Percentiles rank a stretch among this genome's conserved stretches.
These are phyloP conservation scores for Aphaenogaster ashmeadi DNA, from an alignment of 1,140 invertebrate genomes.

Conservation along the genomic window DNA sequence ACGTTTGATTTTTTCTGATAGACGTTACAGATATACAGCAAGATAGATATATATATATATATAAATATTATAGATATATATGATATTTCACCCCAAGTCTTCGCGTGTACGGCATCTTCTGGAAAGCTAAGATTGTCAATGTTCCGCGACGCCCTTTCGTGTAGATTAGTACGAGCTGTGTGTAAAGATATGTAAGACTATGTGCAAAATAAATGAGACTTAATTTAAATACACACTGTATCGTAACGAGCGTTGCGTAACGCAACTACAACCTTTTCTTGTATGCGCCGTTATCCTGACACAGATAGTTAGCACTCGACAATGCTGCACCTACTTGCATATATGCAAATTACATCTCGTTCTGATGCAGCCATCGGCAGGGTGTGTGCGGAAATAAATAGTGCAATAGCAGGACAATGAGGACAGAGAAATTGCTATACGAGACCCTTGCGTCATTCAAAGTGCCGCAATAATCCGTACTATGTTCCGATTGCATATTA, in stretches of 20 bases:
- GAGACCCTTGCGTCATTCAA: neutral
- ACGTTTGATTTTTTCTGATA: neutral
- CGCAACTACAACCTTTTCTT: constrained; percentile 52
- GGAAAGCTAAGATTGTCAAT: constrained; percentile 3
- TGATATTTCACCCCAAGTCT: neutral
- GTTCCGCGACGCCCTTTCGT: constrained; percentile 36
- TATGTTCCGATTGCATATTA: neutral
- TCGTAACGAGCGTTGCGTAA: neutral
- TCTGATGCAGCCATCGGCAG: constrained; percentile 9
- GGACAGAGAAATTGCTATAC: constrained; percentile 28
- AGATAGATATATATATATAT: constrained; percentile 5
- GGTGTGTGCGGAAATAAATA: constrained; percentile 55
- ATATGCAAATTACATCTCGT: constrained; percentile 45
- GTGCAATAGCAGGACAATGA: constrained; percentile 28
- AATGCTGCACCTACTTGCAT: constrained; percentile 38
- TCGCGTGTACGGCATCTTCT: neutral
- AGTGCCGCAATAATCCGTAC: constrained; percentile 6
- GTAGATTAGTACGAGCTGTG: constrained; percentile 52
- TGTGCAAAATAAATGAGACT: constrained; percentile 58
- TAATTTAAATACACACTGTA: constrained; percentile 58
- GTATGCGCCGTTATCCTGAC: constrained; percentile 51
- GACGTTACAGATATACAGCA: neutral
- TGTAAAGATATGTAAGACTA: constrained; percentile 63
- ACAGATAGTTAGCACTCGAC: constrained; percentile 26
- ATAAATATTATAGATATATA: neutral